Evolutionary conservation across 1,140 invertebrate species (phyloP).

Genomic region (Drosophila sulfurigaster): DNA sequence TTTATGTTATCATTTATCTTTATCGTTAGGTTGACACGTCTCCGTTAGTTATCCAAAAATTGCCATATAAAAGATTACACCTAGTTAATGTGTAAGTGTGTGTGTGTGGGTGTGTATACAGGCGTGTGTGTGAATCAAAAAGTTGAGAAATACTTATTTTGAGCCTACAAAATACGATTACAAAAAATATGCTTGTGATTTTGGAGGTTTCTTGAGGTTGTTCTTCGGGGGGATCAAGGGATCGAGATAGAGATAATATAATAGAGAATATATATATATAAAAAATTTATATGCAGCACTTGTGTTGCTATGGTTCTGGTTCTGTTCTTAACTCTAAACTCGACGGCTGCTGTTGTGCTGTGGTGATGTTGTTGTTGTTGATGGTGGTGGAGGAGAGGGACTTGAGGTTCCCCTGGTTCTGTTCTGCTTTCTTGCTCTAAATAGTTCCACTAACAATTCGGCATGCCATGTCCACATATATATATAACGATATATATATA

Average conservation of each 20-base stretch:
- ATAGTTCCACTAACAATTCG: slow-evolving; percentile 7
- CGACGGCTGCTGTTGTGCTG: slow-evolving; percentile 52
- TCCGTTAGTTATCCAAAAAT: slow-evolving; percentile 63
- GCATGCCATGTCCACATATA: slow-evolving; percentile 16
- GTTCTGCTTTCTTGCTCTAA: slow-evolving; percentile 7
- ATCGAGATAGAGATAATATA: background rate
- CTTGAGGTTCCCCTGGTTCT: slow-evolving; percentile 37
- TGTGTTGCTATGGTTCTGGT: background rate
- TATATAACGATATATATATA: slow-evolving; percentile 4
- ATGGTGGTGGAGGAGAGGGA: slow-evolving; percentile 43
- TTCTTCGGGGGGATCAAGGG: background rate
- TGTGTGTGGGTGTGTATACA: slow-evolving; percentile 15
- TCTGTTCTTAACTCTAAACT: slow-evolving; percentile 26
- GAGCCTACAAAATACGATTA: slow-evolving; percentile 62
- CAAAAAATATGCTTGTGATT: slow-evolving; percentile 48
- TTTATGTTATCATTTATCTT: slow-evolving; percentile 54
- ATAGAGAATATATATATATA: slow-evolving; percentile 1
- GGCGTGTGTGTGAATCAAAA: slow-evolving; percentile 9
- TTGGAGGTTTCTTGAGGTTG: slow-evolving; percentile 6
- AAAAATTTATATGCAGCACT: slow-evolving; percentile 1
- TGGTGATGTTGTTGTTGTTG: slow-evolving; percentile 30
- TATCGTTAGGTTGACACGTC: slow-evolving; percentile 70
- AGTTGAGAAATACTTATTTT: slow-evolving; percentile 44
- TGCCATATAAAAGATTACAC: slow-evolving; percentile 70
- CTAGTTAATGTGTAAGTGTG: slow-evolving; percentile 42